A percentile compares a stretch with the other conserved stretches of the same genome.
phyloP scores from a whole-genome alignment of 1,140 invertebrate genomes.

The Drosophila nigromelanica region DNA sequence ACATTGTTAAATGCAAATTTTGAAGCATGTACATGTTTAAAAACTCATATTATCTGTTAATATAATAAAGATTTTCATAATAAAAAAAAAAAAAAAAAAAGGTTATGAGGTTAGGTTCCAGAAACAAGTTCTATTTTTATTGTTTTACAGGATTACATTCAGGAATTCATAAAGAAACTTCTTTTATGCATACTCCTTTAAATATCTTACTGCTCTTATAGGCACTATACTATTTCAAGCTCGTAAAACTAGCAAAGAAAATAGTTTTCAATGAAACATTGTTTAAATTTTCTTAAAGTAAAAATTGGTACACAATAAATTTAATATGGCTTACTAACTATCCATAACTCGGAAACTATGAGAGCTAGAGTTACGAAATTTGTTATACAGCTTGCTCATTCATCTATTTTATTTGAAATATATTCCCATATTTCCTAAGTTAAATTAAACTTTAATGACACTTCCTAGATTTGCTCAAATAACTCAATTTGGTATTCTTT shows the following conservation, averaged over 20 bases:
- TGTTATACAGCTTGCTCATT: neutral
- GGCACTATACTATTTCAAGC: neutral
- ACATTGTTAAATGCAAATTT: too few relatives aligned
- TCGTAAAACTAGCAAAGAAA: too few relatives aligned
- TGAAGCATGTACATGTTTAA: too few relatives aligned
- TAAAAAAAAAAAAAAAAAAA: too few relatives aligned
- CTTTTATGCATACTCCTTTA: neutral
- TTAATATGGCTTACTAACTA: neutral
- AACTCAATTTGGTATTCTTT: neutral
- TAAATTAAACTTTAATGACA: neutral
- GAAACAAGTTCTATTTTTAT: too few relatives aligned
- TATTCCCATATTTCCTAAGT: neutral
- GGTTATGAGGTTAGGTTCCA: too few relatives aligned
- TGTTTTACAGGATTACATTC: too few relatives aligned
- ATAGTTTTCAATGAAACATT: neutral
- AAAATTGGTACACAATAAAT: too few relatives aligned
- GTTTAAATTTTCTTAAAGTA: too few relatives aligned
- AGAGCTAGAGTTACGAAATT: neutral
- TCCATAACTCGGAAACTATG: neutral
- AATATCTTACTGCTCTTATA: neutral
- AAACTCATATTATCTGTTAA: too few relatives aligned
- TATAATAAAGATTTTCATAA: too few relatives aligned
- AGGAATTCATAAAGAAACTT: neutral
- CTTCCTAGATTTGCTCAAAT: too few relatives aligned
- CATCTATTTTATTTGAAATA: neutral